phyloP scores from a whole-genome alignment of 2,113 vertebrate genomes.

The Galemys pyrenaicus region DNA sequence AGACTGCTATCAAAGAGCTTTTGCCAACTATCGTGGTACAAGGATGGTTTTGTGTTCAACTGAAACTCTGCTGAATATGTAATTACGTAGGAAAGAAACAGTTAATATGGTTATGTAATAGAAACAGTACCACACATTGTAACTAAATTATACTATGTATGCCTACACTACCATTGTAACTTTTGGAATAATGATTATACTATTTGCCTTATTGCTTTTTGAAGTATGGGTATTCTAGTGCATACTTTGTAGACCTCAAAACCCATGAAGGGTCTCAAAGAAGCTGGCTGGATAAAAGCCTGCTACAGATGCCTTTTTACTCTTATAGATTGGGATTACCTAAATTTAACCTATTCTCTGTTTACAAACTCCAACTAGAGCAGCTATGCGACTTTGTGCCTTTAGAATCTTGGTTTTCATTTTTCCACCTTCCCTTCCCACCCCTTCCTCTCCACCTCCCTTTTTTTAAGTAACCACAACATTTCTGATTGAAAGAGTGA shows the following conservation, averaged over 20 bases:
- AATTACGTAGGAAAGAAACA: constrained; percentile 83
- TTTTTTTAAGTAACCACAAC: constrained; percentile 71
- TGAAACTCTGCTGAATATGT: constrained; percentile 72
- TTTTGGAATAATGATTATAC: constrained; percentile 86
- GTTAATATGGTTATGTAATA: constrained; percentile 85
- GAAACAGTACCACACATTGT: constrained; percentile 87
- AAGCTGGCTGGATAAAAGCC: constrained; percentile 84
- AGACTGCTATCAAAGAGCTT: constrained; percentile 78
- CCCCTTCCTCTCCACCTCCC: background rate
- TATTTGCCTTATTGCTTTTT: constrained; percentile 91
- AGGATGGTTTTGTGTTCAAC: constrained; percentile 80
- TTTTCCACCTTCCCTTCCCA: constrained; percentile 57
- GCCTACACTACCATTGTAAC: constrained; percentile 90
- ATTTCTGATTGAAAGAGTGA: constrained; percentile 83
- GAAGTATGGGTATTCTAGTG: constrained; percentile 85
- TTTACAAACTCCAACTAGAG: constrained; percentile 90
- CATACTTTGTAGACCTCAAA: constrained; percentile 87
- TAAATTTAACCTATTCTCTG: constrained; percentile 85
- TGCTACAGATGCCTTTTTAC: constrained; percentile 87
- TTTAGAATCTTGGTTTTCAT: constrained; percentile 86
- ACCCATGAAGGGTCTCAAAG: constrained; percentile 83
- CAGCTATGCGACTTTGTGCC: constrained; percentile 89
- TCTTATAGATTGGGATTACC: constrained; percentile 85
- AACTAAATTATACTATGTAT: constrained; percentile 89
- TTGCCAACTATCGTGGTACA: constrained; percentile 82